These are phyloP conservation scores for Aphaenogaster ashmeadi DNA, from an alignment of 1,140 invertebrate species.

Conservation along the genomic window DNA sequence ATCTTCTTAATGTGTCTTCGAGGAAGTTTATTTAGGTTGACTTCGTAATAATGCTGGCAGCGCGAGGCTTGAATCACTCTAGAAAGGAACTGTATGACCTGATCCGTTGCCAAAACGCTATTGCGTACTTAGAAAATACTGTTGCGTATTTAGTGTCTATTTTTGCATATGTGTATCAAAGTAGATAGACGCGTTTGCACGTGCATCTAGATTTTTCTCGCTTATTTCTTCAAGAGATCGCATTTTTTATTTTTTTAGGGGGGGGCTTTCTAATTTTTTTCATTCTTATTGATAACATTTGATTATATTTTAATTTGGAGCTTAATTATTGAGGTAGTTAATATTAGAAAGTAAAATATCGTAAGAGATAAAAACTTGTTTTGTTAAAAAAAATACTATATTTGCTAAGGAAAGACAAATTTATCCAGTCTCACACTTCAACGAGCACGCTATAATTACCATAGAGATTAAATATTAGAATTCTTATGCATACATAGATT, in stretches of 20 bases:
- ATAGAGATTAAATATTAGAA: neutral
- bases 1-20: neutral
- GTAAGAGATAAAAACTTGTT: neutral
- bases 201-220: neutral
- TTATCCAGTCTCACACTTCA: neutral
- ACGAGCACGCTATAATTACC: neutral
- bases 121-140: constrained; percentile 59
- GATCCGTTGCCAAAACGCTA: constrained; percentile 49
- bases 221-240: neutral
- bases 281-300: neutral
- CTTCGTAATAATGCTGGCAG: constrained; percentile 48
- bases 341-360: neutral
- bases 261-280: neutral
- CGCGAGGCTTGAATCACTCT: constrained; percentile 38
- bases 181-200: constrained; percentile 1
- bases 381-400: neutral
- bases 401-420: neutral
- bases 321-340: neutral
- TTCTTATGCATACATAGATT: neutral
- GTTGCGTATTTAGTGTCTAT: constrained; percentile 59
- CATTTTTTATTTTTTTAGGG: neutral
- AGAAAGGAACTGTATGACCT: constrained; percentile 57
- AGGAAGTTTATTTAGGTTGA: constrained; percentile 36
- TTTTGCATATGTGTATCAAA: constrained; percentile 35
- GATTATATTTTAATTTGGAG: neutral